Conservation (phyloP, 2,113 vertebrate species). For the Saccopteryx bilineata region DNA sequence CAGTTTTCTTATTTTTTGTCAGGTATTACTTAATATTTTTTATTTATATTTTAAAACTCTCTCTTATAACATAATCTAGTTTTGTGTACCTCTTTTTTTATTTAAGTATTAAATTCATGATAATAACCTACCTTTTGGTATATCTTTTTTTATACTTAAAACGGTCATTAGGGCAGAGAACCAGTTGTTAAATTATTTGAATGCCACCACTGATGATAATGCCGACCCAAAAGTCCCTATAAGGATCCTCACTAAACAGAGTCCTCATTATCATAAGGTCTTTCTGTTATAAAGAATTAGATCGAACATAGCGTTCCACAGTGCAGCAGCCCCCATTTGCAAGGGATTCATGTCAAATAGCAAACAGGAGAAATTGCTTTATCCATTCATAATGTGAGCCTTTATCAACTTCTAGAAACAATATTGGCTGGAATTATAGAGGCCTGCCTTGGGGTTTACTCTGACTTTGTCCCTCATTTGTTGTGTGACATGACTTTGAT, state of each 20-base stretch:
- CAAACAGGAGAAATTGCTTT: neutral
- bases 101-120: too few species aligned
- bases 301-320: neutral
- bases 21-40: too few species aligned
- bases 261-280: neutral
- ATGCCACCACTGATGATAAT: neutral
- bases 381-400: neutral
- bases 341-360: neutral
- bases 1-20: too few species aligned
- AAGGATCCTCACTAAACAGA: neutral
- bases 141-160: too few species aligned
- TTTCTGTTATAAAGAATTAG: neutral
- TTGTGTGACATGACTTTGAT: neutral
- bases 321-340: neutral
- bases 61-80: too few species aligned
- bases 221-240: neutral
- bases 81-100: too few species aligned
- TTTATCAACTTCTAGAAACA: neutral
- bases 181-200: too few species aligned
- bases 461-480: neutral
- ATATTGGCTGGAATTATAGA: neutral
- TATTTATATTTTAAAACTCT: too few species aligned
- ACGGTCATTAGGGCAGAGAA: too few species aligned
- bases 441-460: neutral
- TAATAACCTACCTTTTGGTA: too few species aligned